phyloP scores from a whole-genome alignment of 1,140 invertebrate genomes.

The Sarcophaga peregrina region DNA sequence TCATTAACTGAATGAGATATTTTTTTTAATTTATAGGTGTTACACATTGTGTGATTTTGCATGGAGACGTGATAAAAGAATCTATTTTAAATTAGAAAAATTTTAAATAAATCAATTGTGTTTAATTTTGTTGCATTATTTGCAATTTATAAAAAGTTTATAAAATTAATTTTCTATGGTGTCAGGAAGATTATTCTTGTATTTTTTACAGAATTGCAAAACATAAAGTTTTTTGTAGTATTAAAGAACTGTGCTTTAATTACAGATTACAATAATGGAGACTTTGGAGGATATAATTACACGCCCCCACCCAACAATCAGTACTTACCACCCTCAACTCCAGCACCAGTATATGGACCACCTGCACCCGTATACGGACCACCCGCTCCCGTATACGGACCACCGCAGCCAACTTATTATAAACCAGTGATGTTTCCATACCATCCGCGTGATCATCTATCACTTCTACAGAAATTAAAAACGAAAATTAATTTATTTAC shows the following conservation, averaged over 20 bases:
- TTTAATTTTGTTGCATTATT: too few relatives aligned
- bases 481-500: constrained; percentile 78
- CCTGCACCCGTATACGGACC: constrained; percentile 46
- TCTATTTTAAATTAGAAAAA: not conserved
- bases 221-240: not conserved
- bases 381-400: constrained; percentile 57
- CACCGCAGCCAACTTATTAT: constrained; percentile 58
- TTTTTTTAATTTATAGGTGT: too few relatives aligned
- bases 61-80: not conserved
- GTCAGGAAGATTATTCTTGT: too few relatives aligned
- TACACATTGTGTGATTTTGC: too few relatives aligned
- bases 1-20: too few relatives aligned
- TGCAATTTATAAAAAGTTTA: too few relatives aligned
- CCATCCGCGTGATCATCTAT: constrained; percentile 67
- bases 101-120: too few relatives aligned
- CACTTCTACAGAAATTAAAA: constrained; percentile 71
- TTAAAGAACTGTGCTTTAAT: not conserved
- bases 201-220: too few relatives aligned
- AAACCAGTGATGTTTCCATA: constrained; percentile 67
- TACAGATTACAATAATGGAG: not conserved
- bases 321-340: constrained; percentile 57
- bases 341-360: constrained; percentile 56
- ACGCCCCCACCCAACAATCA: constrained; percentile 62
- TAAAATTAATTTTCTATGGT: too few relatives aligned
- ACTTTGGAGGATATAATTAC: constrained; percentile 59